Conservation (phyloP, 1,140 invertebrate genomes). For the Zaprionus inermis region DNA sequence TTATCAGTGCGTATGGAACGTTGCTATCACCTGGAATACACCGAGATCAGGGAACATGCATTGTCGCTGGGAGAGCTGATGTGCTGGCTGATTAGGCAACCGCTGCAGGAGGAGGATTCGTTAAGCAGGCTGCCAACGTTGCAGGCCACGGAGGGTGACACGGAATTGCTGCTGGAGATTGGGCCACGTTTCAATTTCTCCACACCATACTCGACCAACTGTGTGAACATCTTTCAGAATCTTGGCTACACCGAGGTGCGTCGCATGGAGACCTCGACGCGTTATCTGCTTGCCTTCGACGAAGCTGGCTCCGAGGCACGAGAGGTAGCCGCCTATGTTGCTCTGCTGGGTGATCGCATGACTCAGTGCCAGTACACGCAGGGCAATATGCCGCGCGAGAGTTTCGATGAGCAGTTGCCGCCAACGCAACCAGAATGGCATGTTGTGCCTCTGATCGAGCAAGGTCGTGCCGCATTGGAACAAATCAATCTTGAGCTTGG, state of each 20-base stretch:
- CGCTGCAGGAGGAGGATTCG: constrained; percentile 85
- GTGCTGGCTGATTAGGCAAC: constrained; percentile 89
- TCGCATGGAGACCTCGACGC: constrained; percentile 92
- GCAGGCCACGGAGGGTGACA: neutral
- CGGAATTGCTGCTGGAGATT: constrained; percentile 86
- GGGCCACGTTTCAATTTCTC: constrained; percentile 95
- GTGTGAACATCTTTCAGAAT: constrained; percentile 95
- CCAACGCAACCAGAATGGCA: constrained; percentile 90
- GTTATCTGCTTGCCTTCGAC: constrained; percentile 89
- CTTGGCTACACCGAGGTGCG: constrained; percentile 90
- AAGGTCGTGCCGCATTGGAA: constrained; percentile 92
- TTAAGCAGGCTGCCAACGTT: constrained; percentile 85
- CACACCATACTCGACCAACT: constrained; percentile 97
- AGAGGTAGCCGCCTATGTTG: constrained; percentile 85
- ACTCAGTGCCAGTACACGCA: constrained; percentile 89
- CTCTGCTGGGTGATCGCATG: constrained; percentile 92
- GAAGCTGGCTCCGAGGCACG: constrained; percentile 51
- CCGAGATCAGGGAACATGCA: constrained; percentile 70
- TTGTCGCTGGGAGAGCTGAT: constrained; percentile 87
- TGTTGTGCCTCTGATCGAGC: constrained; percentile 91
- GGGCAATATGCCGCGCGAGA: constrained; percentile 89
- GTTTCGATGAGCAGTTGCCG: constrained; percentile 88
- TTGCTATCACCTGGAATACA: constrained; percentile 91
- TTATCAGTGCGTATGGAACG: constrained; percentile 88
- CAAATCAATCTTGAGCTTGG: constrained; percentile 92